A percentile compares a stretch with the other conserved stretches of the same genome.
phyloP scores from a whole-genome alignment of 2,113 vertebrate species.

The Theristicus caerulescens region DNA sequence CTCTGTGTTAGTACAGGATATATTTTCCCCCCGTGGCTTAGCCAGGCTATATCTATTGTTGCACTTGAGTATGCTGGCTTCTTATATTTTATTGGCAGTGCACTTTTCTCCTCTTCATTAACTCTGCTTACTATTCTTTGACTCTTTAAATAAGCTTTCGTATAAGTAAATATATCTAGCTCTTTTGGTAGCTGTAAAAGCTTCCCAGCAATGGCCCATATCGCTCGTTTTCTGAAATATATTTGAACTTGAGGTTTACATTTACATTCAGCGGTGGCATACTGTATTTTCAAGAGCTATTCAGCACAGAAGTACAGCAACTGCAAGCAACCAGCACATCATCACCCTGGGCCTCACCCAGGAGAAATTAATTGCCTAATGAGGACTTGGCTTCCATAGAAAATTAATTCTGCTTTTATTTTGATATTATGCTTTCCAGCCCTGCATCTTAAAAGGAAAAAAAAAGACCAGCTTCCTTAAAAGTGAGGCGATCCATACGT shows the following conservation, averaged over 20 bases:
- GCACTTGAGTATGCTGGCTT: background rate
- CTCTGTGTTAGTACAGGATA: background rate
- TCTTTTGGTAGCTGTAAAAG: background rate
- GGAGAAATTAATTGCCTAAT: background rate
- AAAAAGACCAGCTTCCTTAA: background rate
- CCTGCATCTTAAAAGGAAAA: background rate
- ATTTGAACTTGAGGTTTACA: background rate
- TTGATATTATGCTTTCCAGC: background rate
- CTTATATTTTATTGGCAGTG: background rate
- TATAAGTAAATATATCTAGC: background rate
- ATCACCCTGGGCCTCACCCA: background rate
- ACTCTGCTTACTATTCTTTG: background rate
- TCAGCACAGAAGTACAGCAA: background rate
- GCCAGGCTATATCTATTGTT: background rate
- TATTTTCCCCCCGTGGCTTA: background rate
- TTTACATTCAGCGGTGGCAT: background rate
- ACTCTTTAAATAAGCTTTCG: background rate
- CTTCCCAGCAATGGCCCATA: background rate
- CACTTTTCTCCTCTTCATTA: background rate
- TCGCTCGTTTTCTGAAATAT: background rate
- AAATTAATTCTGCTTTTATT: background rate
- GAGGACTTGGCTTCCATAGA: accelerated
- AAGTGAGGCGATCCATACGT: background rate
- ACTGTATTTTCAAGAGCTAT: background rate
- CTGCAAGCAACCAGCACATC: background rate